Percentiles rank a stretch among this genome's conserved stretches.
Conservation (phyloP, 2,113 vertebrate genomes). For the Vombatus ursinus region DNA sequence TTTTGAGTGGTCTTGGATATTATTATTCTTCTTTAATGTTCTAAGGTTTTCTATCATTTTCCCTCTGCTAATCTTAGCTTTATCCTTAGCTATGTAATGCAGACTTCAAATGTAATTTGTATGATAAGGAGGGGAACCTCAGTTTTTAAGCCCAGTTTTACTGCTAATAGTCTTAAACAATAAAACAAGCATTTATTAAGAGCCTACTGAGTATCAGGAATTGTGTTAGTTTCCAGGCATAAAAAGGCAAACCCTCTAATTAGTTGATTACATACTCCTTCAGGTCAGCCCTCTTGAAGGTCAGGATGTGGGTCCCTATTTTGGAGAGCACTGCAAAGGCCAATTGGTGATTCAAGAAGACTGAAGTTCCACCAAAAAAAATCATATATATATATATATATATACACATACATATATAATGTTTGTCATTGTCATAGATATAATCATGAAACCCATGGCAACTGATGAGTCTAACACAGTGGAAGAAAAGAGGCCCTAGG, state of each 20-base stretch:
- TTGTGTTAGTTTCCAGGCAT: not conserved
- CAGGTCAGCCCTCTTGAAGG: not conserved
- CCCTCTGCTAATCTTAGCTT: not conserved
- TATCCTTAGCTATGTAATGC: not conserved
- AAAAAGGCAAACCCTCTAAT: not conserved
- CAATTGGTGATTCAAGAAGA: not conserved
- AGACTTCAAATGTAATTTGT: slow-evolving; percentile 10
- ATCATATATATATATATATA: not conserved
- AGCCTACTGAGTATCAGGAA: not conserved
- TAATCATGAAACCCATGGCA: not conserved
- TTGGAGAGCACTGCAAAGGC: not conserved
- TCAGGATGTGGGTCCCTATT: not conserved
- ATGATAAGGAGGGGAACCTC: not conserved
- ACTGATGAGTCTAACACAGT: not conserved
- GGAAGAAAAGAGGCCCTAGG: not conserved
- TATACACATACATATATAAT: too few species aligned
- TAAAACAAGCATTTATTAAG: not conserved
- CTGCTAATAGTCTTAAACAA: not conserved
- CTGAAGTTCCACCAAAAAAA: not conserved
- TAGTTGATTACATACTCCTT: not conserved
- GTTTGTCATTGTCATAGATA: not conserved
- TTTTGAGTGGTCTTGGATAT: not conserved
- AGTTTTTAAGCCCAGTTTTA: not conserved
- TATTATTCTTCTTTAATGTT: not conserved
- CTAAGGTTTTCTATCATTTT: not conserved